Evolutionary conservation across 1,140 invertebrate species (phyloP).

Genomic region (Pantala flavescens): DNA sequence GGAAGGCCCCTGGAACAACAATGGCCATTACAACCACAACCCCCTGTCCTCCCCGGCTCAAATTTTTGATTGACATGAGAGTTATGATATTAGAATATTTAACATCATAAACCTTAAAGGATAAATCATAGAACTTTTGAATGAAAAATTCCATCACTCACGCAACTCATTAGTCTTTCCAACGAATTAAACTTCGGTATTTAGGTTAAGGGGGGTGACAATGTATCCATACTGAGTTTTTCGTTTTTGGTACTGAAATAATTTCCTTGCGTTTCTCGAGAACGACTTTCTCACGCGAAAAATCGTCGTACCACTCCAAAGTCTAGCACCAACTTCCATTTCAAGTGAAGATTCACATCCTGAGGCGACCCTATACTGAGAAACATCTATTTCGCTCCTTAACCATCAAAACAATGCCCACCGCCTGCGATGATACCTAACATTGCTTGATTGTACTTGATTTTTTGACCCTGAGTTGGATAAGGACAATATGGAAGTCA

Average conservation of each 20-base stretch:
- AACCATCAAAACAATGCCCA: conserved; percentile 13
- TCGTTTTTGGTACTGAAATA: too few relatives aligned
- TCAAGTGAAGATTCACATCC: background rate
- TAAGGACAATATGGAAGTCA: conserved; percentile 16
- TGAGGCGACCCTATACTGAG: background rate
- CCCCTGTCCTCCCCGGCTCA: conserved; percentile 20
- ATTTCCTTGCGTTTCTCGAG: too few relatives aligned
- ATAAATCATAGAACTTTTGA: background rate
- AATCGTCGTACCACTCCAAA: background rate
- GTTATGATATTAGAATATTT: conserved; percentile 24
- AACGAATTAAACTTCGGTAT: background rate
- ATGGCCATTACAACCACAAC: conserved; percentile 23
- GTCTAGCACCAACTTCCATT: background rate
- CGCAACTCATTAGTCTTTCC: background rate
- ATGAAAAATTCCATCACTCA: conserved; percentile 5
- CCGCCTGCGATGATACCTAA: conserved; percentile 14
- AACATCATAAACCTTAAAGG: conserved; percentile 19
- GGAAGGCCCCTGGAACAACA: conserved; percentile 23
- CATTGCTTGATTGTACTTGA: conserved; percentile 16
- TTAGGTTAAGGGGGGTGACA: background rate
- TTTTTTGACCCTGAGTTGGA: conserved; percentile 15
- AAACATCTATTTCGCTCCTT: background rate
- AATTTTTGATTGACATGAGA: conserved; percentile 23
- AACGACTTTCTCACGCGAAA: background rate
- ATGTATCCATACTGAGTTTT: background rate